These are phyloP conservation scores for Lonchura striata DNA, from an alignment of 2,113 vertebrate species.

Conservation along the genomic window DNA sequence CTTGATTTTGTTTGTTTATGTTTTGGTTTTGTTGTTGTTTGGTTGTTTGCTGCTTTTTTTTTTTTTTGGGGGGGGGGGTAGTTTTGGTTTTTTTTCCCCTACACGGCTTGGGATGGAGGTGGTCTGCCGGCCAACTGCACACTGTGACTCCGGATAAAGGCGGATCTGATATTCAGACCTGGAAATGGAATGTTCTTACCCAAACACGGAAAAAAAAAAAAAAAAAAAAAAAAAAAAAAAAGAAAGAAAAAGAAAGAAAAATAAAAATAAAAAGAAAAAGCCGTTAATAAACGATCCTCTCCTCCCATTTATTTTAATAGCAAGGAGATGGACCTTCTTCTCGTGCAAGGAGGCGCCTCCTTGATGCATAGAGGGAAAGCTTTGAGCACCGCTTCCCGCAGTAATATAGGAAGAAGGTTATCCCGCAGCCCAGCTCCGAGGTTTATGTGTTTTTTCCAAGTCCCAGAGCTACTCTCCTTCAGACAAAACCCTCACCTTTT, in stretches of 20 bases:
- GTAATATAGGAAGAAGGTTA: not conserved
- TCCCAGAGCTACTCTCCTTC: not conserved
- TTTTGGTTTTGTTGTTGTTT: not conserved
- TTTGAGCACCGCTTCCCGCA: not conserved
- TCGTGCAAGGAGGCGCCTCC: not conserved
- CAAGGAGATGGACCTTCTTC: not conserved
- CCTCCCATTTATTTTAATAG: not conserved
- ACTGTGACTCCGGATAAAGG: not conserved
- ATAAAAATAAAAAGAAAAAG: accelerated
- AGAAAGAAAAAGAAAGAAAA: not conserved
- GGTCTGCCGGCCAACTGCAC: not conserved
- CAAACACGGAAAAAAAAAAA: accelerated
- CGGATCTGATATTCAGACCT: too few species aligned
- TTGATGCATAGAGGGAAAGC: not conserved
- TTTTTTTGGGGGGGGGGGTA: accelerated
- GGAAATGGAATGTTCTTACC: not conserved
- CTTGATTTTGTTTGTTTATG: not conserved
- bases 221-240: too few species aligned
- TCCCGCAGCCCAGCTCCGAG: not conserved
- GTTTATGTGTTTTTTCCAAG: slow-evolving; percentile 6
- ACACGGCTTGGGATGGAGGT: not conserved
- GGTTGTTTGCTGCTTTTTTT: too few species aligned
- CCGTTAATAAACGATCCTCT: not conserved
- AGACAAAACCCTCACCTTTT: slow-evolving; percentile 49
- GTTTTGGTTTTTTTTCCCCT: too few species aligned